Evolutionary conservation across 1,140 invertebrate genomes (phyloP), one percentile per base, ranked within the genome.

Genomic region (Calliphora vicina): DNA sequence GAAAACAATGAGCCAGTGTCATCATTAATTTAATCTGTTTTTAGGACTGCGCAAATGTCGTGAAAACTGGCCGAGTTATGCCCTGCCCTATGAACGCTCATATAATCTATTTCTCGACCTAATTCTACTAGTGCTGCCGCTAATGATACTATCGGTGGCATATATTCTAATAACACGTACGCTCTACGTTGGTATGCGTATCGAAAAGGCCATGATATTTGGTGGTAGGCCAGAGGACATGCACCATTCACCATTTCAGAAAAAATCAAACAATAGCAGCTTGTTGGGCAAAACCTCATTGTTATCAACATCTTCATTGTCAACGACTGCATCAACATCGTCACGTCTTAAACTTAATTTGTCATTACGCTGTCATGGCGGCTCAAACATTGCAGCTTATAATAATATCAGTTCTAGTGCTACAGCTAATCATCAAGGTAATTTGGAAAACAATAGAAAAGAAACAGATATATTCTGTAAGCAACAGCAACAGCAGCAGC

Each of bases 91-190:
- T 82, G 96, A 96, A 86, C 92, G 93, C 67, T 92, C 92, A 0
- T 97, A 96, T 91, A 96, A 95, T 88, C 89, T 97, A 4, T 93
- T 95, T 80, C 90, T 97, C 85, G 95, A 96, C 85, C 91, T 94
- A 0, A 92, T 94, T 5, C 90, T 97, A 2, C 92, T 97, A 2
- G 91, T 96, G 1, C 86, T 96, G 12, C 96, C 96, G 0, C 91
- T 97, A 81, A 87, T 96, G 61, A 93, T 97, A 81, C 95, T 97
- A 92, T 93, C 93, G 0, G 92, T 95, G 35, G 95, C 95, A 3
- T 96, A 96, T 86, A 94, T 93, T 20, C 90, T 94, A 17, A 96
- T 97, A 61, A 94, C 94, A 0, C 93, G 92, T 50, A 95, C 95
- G 83, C 91, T 95, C 0, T 95, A 94, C 92, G 92, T 94, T 81